Conservation (phyloP, 2,113 vertebrate species). For the Lipophrys pholis region DNA sequence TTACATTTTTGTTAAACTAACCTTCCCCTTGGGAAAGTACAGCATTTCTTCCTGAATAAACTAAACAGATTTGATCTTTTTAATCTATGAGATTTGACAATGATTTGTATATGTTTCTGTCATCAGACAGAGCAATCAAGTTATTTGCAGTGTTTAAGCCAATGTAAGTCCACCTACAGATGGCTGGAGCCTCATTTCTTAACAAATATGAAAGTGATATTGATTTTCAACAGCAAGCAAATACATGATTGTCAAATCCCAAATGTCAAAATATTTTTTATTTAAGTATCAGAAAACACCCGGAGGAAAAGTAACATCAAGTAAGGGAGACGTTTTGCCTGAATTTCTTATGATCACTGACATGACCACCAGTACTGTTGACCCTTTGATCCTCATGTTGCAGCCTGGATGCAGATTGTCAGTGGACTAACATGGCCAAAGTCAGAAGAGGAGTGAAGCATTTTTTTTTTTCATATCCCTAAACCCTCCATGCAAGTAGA, state of each 20-base stretch:
- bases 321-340: conserved; percentile 7
- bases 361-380: conserved; percentile 6
- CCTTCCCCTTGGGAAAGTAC: too few species aligned
- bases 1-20: not conserved
- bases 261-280: not conserved
- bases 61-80: not conserved
- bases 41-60: not conserved
- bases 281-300: not conserved
- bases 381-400: conserved; percentile 24
- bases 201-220: not conserved
- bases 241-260: not conserved
- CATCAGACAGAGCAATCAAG: not conserved
- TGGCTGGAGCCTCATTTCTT: not conserved
- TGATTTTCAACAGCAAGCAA: not conserved
- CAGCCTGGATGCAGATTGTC: conserved; percentile 3
- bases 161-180: not conserved
- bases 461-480: conserved; percentile 10
- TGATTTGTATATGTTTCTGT: not conserved
- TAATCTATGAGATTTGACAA: not conserved
- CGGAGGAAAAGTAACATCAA: conserved; percentile 1
- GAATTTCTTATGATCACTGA: conserved; percentile 17
- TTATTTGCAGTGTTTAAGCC: not conserved
- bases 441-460: conserved; percentile 9
- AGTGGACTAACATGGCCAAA: conserved; percentile 8
- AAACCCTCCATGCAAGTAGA: not conserved